Evolutionary conservation across 1,140 invertebrate genomes (phyloP), one percentile per base, ranked within the genome.

Genomic region (Microvelia longipes): DNA sequence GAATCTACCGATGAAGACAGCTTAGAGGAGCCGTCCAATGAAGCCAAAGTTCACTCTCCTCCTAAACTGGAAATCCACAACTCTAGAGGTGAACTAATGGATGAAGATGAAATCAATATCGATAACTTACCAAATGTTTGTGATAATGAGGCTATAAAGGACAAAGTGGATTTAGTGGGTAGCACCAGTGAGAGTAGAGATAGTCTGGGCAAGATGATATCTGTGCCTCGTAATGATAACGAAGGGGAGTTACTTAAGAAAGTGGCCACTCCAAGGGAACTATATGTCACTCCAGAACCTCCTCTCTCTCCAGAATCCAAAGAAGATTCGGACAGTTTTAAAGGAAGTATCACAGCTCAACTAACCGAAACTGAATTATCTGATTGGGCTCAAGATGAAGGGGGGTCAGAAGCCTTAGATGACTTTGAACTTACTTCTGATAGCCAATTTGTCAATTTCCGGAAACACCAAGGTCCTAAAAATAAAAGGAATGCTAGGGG

Each of bases 311-410:
- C 77, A 1, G 81, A 80, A 1, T 78, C 79, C 25, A 80, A 80
- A 65, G 81, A 82, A 27, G 80, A 74, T 67, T 67, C 67, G 26
- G 68, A 72, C 35, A 70, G 71, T 24, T 69, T 68, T 24, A 35
- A 69, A 67, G 71, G 73, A 28, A 69, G 68, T 0, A 85, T 85
- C 0, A 86, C 86, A 0, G 84, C 87, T 19, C 88, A 85, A 0
- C 79, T 90, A 14, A 91, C 90, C 0, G 91, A 93, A 78, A 91
- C 90, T 0, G 91, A 93, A 76, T 79, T 92, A 14, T 92, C 90
- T 0, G 91, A 93, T 77, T 92, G 90, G 90, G 90, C 88, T 0
- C 83, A 86, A 1, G 90, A 92, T 73, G 87, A 86, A 72, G 87
- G 85, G 25, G 88, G 88, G 0, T 85, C 88, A 1, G 89, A 90